Evolutionary conservation across 2,113 vertebrate genomes (phyloP).

Genomic region (Cervus canadensis): DNA sequence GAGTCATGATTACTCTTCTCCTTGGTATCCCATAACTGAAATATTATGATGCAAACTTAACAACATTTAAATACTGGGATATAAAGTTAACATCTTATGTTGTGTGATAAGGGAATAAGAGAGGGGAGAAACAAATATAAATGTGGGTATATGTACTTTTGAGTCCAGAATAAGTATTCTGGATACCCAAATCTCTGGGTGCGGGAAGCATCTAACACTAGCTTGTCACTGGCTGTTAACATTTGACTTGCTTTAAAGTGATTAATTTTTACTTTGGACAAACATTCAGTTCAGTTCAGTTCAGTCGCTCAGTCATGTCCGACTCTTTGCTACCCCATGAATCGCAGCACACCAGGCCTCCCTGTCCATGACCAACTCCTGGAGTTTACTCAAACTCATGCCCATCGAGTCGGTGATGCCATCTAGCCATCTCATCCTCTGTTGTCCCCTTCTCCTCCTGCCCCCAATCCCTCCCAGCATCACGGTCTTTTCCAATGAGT

Average conservation of each 20-base stretch:
- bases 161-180: background rate
- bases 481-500: no score
- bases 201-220: background rate
- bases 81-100: background rate
- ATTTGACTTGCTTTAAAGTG: background rate
- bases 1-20: background rate
- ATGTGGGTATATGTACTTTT: background rate
- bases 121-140: background rate
- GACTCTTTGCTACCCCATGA: no score
- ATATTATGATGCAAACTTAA: background rate
- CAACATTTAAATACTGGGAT: background rate
- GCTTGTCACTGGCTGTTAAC: background rate
- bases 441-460: no score
- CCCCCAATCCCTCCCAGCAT: no score
- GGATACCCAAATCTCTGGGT: background rate
- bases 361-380: no score
- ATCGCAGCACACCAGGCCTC: no score
- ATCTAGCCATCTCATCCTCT: no score
- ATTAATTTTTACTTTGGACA: background rate
- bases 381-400: no score
- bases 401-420: no score
- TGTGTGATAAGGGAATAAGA: background rate
- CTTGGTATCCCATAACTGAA: background rate
- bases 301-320: no score
- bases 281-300: background rate